Base-by-base conservation (phyloP, 2,113 vertebrate genomes). In the Lampris incognitus region DNA sequence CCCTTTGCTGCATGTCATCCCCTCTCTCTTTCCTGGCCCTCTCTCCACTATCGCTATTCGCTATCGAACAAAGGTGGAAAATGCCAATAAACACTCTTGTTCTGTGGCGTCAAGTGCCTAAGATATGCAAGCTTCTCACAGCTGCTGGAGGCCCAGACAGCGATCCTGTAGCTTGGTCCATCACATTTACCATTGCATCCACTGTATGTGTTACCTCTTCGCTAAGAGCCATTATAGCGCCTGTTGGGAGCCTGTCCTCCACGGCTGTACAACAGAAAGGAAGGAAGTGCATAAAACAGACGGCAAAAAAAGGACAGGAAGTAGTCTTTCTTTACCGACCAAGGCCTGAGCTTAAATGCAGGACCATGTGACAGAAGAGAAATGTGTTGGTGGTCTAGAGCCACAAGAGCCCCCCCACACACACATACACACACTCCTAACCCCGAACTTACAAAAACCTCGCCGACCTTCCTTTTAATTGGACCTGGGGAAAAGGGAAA, bases 351-450 rank as follows among this genome's bases (percentile, higher is more conserved):
- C 79, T 89, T 86, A 82, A 84, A 83, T 66, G 66, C 65, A 9
- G 37, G 75, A 79, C 79, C 86, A 90, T 92, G 90, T 92, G 90
- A 91, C 10, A 37, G 60, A 38, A 80, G 67, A 82, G 71, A 24
- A 91, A 92, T 78, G 73, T 93, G 92, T 94, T 93, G 93, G 93
- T 94, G 93, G 93, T 94, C 92, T 85, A 63, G 60, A 78, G 77
- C 85, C 66, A 57, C 74, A 71, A 78, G 79, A 77, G 74, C 63
- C 52, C 49, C 57, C 38, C 39, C 2, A 76, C 56, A 76, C 64
- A n/a, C 68, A 65, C 69, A 11, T 41, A 61, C 63, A 42, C 63
- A 51, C 65, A 50, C 68, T 49, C 24, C 11, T 72, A 82, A 78
- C 65, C 82, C 77, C 80, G 56, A 81, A 73, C 79, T 87, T 85